Percentiles rank a stretch among this genome's conserved stretches.
Evolutionary conservation across 2,888 invertebrate species (phyloP).

Genomic region (Eurytoma californica): DNA sequence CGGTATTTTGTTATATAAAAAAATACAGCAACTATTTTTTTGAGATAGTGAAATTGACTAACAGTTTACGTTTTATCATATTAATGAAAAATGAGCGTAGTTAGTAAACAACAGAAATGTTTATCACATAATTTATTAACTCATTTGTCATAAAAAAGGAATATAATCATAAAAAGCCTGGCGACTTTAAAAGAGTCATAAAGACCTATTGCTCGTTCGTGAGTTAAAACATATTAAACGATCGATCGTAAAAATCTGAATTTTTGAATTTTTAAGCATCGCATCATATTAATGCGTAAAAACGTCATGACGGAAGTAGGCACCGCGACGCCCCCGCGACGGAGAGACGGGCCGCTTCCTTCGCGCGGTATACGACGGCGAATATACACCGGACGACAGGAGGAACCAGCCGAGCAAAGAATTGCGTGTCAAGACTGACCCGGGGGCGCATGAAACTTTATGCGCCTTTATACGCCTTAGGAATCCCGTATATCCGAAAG

Average conservation of each 20-base stretch:
- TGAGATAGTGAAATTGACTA: no score
- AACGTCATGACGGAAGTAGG: background rate
- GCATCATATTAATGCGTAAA: conserved; percentile 55
- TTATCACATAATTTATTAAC: conserved; percentile 34
- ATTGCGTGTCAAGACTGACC: conserved; percentile 69
- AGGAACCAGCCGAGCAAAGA: conserved; percentile 61
- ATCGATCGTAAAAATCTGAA: conserved; percentile 57
- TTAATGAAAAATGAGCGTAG: no score
- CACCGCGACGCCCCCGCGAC: background rate
- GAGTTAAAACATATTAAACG: conserved; percentile 53
- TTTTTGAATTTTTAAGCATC: conserved; percentile 54
- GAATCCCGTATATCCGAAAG: conserved; percentile 58
- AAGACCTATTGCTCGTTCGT: conserved; percentile 49
- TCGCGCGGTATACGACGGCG: no score
- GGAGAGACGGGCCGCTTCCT: conserved; percentile 46
- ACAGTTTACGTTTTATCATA: no score
- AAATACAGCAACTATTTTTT: no score
- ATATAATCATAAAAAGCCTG: conserved; percentile 31
- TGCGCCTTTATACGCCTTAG: conserved; percentile 56
- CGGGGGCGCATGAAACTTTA: conserved; percentile 61
- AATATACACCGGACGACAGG: no score
- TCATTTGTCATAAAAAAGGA: conserved; percentile 44
- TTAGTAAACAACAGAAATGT: background rate
- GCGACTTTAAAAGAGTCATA: conserved; percentile 46
- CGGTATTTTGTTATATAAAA: no score